Conservation (phyloP, 2,797 vertebrate genomes). For the Ataeniobius toweri region DNA sequence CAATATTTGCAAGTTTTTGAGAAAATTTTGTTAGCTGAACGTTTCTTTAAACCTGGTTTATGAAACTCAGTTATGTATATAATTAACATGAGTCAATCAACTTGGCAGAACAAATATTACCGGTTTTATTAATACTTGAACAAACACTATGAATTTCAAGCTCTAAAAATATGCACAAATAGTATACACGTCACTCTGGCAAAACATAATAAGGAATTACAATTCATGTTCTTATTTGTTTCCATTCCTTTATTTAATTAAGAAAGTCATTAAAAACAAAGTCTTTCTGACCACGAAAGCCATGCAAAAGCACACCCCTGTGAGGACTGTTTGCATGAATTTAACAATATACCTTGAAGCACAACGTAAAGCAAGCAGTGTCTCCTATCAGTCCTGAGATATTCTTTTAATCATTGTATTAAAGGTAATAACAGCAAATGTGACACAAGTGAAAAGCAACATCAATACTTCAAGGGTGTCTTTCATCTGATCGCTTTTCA, state of each 20-base stretch:
- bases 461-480: constrained; percentile 61
- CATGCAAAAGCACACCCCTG: background rate
- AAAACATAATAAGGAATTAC: too few species aligned
- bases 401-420: constrained; percentile 39
- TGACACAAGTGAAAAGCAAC: constrained; percentile 55
- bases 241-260: too few species aligned
- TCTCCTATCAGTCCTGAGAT: constrained; percentile 7
- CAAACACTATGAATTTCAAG: background rate
- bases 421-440: constrained; percentile 55
- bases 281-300: background rate
- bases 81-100: too few species aligned
- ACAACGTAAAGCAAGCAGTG: background rate
- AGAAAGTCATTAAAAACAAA: too few species aligned
- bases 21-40: background rate
- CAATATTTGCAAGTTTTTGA: too few species aligned
- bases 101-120: background rate
- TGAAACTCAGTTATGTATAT: background rate
- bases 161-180: background rate
- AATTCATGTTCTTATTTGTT: too few species aligned
- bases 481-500: constrained; percentile 43
- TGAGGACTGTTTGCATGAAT: background rate
- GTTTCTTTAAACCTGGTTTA: background rate
- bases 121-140: background rate
- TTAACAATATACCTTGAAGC: background rate
- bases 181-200: too few species aligned